phyloP scores from a whole-genome alignment of 2,113 vertebrate species.

The Hoplias malabaricus region DNA sequence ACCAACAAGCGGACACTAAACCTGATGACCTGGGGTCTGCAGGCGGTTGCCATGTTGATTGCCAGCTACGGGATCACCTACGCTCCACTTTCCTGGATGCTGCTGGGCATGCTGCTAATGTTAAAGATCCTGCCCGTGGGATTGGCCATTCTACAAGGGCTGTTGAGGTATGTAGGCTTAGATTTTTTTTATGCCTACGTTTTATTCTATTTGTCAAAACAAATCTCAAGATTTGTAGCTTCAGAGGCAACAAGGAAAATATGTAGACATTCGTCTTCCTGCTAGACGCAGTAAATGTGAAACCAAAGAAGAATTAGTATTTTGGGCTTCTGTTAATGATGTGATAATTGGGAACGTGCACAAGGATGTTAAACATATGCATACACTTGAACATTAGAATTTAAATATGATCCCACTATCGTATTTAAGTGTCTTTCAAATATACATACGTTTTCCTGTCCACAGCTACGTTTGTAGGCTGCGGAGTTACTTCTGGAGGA shows the following conservation, averaged over 20 bases:
- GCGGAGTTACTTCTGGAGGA: slow-evolving; percentile 48
- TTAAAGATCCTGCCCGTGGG: slow-evolving; percentile 57
- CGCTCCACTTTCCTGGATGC: slow-evolving; percentile 62
- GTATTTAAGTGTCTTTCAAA: background rate
- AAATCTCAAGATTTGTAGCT: background rate
- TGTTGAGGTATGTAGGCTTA: slow-evolving; percentile 71
- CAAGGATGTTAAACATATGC: too few relatives aligned
- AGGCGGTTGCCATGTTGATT: slow-evolving; percentile 64
- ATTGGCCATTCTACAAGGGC: slow-evolving; percentile 26
- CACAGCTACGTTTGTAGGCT: slow-evolving; percentile 66
- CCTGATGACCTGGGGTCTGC: slow-evolving; percentile 68
- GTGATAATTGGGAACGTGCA: too few relatives aligned
- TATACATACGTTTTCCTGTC: background rate
- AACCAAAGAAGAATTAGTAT: background rate
- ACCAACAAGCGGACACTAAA: slow-evolving; percentile 57
- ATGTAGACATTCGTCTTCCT: background rate
- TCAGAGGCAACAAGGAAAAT: background rate
- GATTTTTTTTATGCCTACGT: background rate
- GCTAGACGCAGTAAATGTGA: background rate
- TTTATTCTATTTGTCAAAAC: background rate
- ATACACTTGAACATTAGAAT: too few relatives aligned
- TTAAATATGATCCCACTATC: too few relatives aligned
- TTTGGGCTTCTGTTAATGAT: too few relatives aligned
- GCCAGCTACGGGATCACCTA: slow-evolving; percentile 69
- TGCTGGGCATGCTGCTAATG: slow-evolving; percentile 60